Base-by-base conservation (phyloP, 2,888 invertebrate species). In the Aricia artaxerxes region DNA sequence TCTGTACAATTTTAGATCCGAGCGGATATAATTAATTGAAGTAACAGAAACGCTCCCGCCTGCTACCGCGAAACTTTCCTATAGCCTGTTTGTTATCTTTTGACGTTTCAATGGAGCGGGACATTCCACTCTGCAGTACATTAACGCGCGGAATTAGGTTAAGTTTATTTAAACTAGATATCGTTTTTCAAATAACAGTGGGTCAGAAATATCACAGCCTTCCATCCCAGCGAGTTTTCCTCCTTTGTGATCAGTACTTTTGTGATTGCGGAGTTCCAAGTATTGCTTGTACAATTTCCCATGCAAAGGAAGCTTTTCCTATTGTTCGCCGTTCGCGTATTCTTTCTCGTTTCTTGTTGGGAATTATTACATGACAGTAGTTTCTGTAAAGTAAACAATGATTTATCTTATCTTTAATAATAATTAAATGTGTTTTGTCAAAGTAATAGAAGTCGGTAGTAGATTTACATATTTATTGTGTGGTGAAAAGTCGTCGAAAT, bases 71-170 rank as follows among this genome's bases (percentile, higher is more conserved):
- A 79, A 88, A 85, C 82, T 87, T 89, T 88, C 88, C 88, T 79
- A 81, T 40, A 79, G 80, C 80, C 77, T 87, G 86, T 88, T 89
- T 89, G 85, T 91, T 90, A 87, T 81, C 84, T 82, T 82, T 81
- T 82, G 79, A 79, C 79, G 80, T 82, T 80, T 81, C 79, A 80
- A 78, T 80, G 60, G 80, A 79, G 80, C 73, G 81, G 81, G 80
- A 80, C 82, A 82, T 81, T 83, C 81, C 82, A 78, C 80, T 80
- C 77, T 44, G 79, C 78, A 79, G 78, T 31, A 77, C 78, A n/a
- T 69, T 80, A 76, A 31, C 77, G 49, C 73, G 31, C 44, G 64
- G 78, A 78, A 78, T 64, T 64, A 31, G 53, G 64, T 75, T 78
- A 78, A 78, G 49, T 77, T 49, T 77, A 49, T 69, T 77, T 76